A percentile compares a stretch with the other conserved stretches of the same genome.
Evolutionary conservation across 2,888 invertebrate genomes (phyloP).

Genomic region (Parnassius apollo): DNA sequence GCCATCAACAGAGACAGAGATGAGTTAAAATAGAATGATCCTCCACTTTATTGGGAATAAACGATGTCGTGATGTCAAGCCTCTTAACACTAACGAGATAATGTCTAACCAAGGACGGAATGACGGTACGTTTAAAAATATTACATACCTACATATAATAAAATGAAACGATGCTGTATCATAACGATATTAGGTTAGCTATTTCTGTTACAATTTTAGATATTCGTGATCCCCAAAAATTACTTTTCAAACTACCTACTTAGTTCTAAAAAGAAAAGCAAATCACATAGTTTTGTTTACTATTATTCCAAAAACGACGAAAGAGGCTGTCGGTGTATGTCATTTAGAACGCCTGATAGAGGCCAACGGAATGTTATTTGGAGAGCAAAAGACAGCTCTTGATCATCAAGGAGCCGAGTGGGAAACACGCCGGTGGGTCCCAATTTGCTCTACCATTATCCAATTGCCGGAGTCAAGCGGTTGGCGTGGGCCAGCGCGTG

Average conservation of each 20-base stretch:
- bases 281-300: no score
- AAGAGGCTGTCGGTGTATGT: background rate
- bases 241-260: no score
- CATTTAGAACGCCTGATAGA: conserved; percentile 48
- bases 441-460: conserved; percentile 62
- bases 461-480: conserved; percentile 72
- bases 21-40: conserved; percentile 54
- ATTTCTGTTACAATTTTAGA: no score
- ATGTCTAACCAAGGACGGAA: conserved; percentile 10
- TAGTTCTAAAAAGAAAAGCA: no score
- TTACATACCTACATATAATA: background rate
- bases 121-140: conserved; percentile 11
- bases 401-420: conserved; percentile 50
- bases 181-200: no score
- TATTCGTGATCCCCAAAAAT: no score
- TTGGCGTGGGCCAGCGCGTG: conserved; percentile 79
- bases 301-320: background rate
- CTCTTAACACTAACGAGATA: conserved; percentile 32
- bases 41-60: conserved; percentile 35
- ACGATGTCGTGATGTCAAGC: conserved; percentile 41
- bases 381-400: conserved; percentile 61
- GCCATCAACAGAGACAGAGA: conserved; percentile 49
- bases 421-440: conserved; percentile 71
- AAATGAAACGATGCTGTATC: background rate
- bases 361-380: conserved; percentile 52